Base-by-base conservation (phyloP, 2,797 vertebrate species). In the Enteromius paludinosus region DNA sequence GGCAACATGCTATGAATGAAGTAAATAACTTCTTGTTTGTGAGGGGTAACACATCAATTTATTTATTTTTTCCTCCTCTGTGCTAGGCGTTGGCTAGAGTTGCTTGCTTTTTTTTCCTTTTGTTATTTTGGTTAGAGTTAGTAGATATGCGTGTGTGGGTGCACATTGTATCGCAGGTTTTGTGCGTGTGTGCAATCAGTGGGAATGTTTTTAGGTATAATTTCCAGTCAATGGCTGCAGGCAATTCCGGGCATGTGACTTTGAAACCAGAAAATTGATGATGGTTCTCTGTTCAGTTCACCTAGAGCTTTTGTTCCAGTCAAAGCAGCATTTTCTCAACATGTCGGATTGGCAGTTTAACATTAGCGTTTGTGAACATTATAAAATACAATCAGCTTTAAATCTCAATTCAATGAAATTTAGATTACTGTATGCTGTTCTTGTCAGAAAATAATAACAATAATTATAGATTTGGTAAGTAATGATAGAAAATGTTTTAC, bases 11-110 rank as follows among this genome's bases (percentile, higher is more conserved):
- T 41, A 77, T 33, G 33, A 79, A 72, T 64, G 43, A 49, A 79
- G 88, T 89, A 89, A 89, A 87, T 87, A 90, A 82, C 64, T 84
- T 81, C 78, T 78, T 43, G 86, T 87, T 88, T 82, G 78, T 43
- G 52, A 70, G 54, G 78, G 82, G 59, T 80, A 84, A 85, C 74
- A 66, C 82, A 83, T 85, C 62, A 54, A 84, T 86, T 70, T 79
- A 45, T 81, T 47, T 84, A 47, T 47, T 64, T 81, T 81, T 77
- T 18, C 61, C 35, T 65, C 35, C 45, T 59, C 69, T 79, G 41
- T 61, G 70, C 45, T 65, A 84, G 73, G 81, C 25, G 66, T 79
- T 59, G 74, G 77, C 68, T 82, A 43, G 54, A 82, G 78, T 72
- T 30, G 47, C 38, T 62, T 30, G 43, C 56, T 70, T 33, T 72